These are phyloP conservation scores for Clepsis dumicolana DNA, from an alignment of 2,888 invertebrate species.

Conservation along the genomic window DNA sequence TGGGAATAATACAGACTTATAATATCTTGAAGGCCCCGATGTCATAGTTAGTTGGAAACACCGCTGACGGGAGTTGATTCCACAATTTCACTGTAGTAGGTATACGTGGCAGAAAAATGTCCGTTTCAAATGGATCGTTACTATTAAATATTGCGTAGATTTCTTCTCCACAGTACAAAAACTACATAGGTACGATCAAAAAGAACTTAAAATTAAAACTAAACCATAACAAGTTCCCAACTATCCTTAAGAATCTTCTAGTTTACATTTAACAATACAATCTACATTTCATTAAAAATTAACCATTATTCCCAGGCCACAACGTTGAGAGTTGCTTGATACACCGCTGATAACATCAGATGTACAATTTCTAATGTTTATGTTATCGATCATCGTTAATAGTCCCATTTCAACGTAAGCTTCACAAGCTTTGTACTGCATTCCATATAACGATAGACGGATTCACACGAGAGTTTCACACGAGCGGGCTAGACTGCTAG, in stretches of 20 bases:
- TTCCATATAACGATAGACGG: not conserved
- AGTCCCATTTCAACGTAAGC: conserved; percentile 38
- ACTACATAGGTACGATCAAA: conserved; percentile 1
- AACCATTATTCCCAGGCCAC: not conserved
- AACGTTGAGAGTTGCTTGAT: conserved; percentile 1
- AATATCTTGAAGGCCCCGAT: too few species aligned
- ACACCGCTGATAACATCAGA: conserved; percentile 15
- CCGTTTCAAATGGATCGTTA: too few species aligned
- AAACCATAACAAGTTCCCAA: conserved; percentile 31
- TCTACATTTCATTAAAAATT: not conserved
- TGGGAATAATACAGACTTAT: too few species aligned
- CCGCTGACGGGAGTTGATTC: too few species aligned
- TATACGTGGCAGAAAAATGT: too few species aligned
- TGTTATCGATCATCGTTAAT: conserved; percentile 44
- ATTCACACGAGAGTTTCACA: too few species aligned
- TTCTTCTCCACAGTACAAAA: not conserved
- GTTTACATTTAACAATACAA: conserved; percentile 26
- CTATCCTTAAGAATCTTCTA: conserved; percentile 28
- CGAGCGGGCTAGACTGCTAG: too few species aligned
- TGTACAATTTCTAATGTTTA: conserved; percentile 42
- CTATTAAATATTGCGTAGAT: too few species aligned
- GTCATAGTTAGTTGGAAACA: too few species aligned
- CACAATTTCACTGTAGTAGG: too few species aligned
- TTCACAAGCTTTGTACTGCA: conserved; percentile 26
- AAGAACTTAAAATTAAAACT: conserved; percentile 20